phyloP scores from a whole-genome alignment of 35 echinoderm and acorn worm species.

The Strongylocentrotus purpuratus region DNA sequence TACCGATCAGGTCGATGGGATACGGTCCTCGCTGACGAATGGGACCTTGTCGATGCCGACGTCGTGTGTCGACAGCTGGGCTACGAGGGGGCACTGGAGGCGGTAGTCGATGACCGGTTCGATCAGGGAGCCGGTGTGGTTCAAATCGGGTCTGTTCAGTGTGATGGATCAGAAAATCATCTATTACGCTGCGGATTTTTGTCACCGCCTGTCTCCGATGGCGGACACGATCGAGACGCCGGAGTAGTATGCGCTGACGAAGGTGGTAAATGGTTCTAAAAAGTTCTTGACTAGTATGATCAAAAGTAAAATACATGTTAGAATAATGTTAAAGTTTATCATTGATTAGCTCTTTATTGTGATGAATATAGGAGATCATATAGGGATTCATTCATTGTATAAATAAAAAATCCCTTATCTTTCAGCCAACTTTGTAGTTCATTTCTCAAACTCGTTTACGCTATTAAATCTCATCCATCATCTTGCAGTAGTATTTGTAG shows the following conservation, averaged over 20 bases:
- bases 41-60: conserved; percentile 42
- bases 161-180: not conserved
- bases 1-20: conserved; percentile 20
- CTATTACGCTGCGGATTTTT: not conserved
- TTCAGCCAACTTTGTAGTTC: too few relatives aligned
- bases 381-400: too few relatives aligned
- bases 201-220: not conserved
- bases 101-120: not conserved
- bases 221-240: not conserved
- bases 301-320: too few relatives aligned
- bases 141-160: not conserved
- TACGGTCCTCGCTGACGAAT: not conserved
- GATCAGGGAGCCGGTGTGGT: not conserved
- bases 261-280: not conserved
- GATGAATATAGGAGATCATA: too few relatives aligned
- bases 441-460: too few relatives aligned
- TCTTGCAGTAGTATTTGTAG: too few relatives aligned
- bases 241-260: conserved; percentile 33
- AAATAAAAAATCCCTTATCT: too few relatives aligned
- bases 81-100: conserved; percentile 4
- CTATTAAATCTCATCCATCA: too few relatives aligned
- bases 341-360: too few relatives aligned
- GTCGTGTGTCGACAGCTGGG: conserved; percentile 50
- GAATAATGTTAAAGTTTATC: too few relatives aligned
- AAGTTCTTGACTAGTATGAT: too few relatives aligned